Percentiles rank a stretch among this genome's conserved stretches.
Evolutionary conservation across 2,797 vertebrate species (phyloP).

Genomic region (Lates japonicus): DNA sequence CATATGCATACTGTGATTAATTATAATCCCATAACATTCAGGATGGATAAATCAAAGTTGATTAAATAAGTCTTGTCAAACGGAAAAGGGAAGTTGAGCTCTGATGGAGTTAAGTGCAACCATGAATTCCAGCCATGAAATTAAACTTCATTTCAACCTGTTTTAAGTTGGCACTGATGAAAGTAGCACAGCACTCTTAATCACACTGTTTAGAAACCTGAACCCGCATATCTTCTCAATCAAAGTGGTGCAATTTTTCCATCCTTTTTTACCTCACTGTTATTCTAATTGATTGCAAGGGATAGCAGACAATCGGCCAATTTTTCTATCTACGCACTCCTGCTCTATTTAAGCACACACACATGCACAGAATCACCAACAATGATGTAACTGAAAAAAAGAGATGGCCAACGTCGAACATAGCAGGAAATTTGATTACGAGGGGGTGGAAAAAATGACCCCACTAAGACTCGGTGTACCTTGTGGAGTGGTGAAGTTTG

Average conservation of each 20-base stretch:
- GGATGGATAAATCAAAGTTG: conserved; percentile 34
- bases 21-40: conserved; percentile 29
- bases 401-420: conserved; percentile 27
- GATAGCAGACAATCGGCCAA: conserved; percentile 43
- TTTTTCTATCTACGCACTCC: conserved; percentile 37
- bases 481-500: conserved; percentile 16
- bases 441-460: conserved; percentile 46
- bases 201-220: conserved; percentile 69
- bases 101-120: conserved; percentile 38
- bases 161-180: conserved; percentile 46
- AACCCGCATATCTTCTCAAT: conserved; percentile 52
- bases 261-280: conserved; percentile 51
- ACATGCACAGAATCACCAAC: conserved; percentile 19
- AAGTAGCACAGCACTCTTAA: conserved; percentile 44
- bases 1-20: background rate
- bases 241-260: conserved; percentile 49
- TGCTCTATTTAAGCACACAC: conserved; percentile 32
- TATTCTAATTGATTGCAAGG: conserved; percentile 72
- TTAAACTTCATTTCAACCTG: conserved; percentile 49
- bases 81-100: conserved; percentile 32
- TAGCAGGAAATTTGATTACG: conserved; percentile 43
- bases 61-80: conserved; percentile 48
- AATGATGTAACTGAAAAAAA: conserved; percentile 43
- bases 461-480: conserved; percentile 3
- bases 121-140: conserved; percentile 51